phyloP scores from a whole-genome alignment of 2,888 invertebrate genomes.

The Epinotia ramella region DNA sequence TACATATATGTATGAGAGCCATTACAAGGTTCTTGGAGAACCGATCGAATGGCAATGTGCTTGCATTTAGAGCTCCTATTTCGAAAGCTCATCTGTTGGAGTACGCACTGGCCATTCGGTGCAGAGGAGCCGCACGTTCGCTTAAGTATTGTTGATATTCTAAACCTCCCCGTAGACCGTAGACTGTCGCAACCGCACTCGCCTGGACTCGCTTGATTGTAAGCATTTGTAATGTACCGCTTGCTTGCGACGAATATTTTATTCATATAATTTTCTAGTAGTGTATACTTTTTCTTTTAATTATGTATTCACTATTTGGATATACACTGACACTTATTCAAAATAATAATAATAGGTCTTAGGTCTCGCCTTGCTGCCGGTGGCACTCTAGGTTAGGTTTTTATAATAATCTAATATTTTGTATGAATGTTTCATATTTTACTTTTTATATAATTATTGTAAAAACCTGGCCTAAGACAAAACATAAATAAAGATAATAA shows the following conservation, averaged over 20 bases:
- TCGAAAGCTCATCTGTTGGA: slow-evolving; percentile 78
- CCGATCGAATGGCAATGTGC: slow-evolving; percentile 63
- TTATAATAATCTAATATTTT: no score
- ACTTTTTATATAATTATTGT: no score
- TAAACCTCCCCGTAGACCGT: slow-evolving; percentile 70
- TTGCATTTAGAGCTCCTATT: slow-evolving; percentile 69
- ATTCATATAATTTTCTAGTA: background rate
- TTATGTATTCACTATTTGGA: no score
- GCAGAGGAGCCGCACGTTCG: slow-evolving; percentile 63
- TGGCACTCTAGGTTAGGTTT: no score
- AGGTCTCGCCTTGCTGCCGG: no score
- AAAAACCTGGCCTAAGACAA: no score
- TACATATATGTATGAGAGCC: slow-evolving; percentile 44
- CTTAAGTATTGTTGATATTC: slow-evolving; percentile 80
- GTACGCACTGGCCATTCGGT: slow-evolving; percentile 66
- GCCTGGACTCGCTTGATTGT: slow-evolving; percentile 76
- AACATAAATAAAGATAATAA: no score
- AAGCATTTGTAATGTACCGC: slow-evolving; percentile 63
- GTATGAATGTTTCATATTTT: no score
- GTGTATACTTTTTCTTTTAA: no score
- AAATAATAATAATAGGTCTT: no score
- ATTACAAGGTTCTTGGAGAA: slow-evolving; percentile 57
- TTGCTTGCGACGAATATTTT: slow-evolving; percentile 46
- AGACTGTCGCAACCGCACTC: slow-evolving; percentile 71
- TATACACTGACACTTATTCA: no score